These are phyloP conservation scores for Gadopsis bispinosus DNA, from an alignment of 2,797 vertebrate genomes.

Conservation along the genomic window DNA sequence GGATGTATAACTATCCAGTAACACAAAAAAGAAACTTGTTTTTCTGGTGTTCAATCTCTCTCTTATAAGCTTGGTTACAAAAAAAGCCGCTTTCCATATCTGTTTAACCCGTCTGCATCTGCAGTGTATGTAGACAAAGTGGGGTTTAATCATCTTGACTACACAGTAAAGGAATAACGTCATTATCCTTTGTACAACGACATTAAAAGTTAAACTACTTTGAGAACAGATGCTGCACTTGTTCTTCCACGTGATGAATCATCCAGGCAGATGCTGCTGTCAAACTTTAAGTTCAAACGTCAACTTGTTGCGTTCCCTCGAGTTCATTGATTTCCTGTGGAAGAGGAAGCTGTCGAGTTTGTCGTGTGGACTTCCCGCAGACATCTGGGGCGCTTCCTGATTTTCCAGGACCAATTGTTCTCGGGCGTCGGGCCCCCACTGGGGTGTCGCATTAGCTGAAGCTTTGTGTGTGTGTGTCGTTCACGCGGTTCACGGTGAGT, in stretches of 20 bases:
- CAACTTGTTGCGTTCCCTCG: constrained; percentile 12
- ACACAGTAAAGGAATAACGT: neutral
- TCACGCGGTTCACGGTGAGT: constrained; percentile 35
- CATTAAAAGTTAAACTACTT: neutral
- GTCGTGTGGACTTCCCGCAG: constrained; percentile 52
- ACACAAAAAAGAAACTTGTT: neutral
- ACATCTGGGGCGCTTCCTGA: constrained; percentile 54
- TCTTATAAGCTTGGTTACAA: neutral
- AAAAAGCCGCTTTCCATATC: neutral
- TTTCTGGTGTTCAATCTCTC: neutral
- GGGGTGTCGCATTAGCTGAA: neutral
- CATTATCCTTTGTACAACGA: neutral
- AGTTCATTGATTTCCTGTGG: constrained; percentile 40
- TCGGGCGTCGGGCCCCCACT: neutral
- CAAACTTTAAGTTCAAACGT: constrained; percentile 6
- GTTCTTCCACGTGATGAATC: neutral
- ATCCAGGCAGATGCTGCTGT: constrained; percentile 3
- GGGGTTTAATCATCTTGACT: neutral
- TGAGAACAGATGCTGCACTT: constrained; percentile 23
- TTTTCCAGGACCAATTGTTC: constrained; percentile 49
- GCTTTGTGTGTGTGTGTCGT: constrained; percentile 14
- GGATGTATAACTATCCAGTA: neutral
- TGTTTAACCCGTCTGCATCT: neutral
- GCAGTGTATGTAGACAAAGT: neutral
- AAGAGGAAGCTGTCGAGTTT: constrained; percentile 54